Evolutionary conservation across 2,113 vertebrate species (phyloP), one percentile per base, ranked within the genome.

Genomic region (Maccullochella peelii): DNA sequence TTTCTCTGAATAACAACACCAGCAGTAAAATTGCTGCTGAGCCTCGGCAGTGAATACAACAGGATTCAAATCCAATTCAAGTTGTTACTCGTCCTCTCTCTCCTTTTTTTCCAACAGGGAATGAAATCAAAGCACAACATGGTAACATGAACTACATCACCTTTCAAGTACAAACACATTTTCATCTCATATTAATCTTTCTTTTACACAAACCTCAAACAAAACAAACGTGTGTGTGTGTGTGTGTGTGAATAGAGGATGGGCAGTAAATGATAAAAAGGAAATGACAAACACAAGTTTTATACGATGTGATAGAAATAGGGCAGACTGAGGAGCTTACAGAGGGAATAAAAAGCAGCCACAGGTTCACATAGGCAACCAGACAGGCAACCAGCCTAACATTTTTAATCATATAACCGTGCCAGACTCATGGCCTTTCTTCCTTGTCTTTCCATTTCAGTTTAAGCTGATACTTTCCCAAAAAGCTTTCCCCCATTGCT

Each of bases 61-160:
- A 67, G 70, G 80, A 50, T 78, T 86, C 54, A 62, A 86, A 85
- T 84, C 67, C 52, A 84, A 42, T 78, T 76, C 72, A 83, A 79
- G 33, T 80, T 65, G 67, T 42, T 15, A 79, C 72, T 65, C 47
- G n/a, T 86, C 62, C 73, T 73, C 65, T 42, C 65, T 79, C 52
- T 72, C 47, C 42, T 54, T 72, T 65, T 54, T 55, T 3, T 77
- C 66, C 58, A 63, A 61, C 36, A 68, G 77, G 73, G 81, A 81
- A 68, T 69, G 73, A 85, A 91, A 86, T 86, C 85, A 91, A 89
- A 94, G 93, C 89, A 94, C 92, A 79, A 92, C 88, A 89, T 93
- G 89, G 91, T 90, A 85, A 92, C 84, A 89, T 75, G 65, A 85
- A 89, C 89, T 93, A 90, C 83, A 61, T 71, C 79, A 91, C 84